phyloP scores from a whole-genome alignment of 1,140 invertebrate species.

The Pseudomyrmex cubaensis region DNA sequence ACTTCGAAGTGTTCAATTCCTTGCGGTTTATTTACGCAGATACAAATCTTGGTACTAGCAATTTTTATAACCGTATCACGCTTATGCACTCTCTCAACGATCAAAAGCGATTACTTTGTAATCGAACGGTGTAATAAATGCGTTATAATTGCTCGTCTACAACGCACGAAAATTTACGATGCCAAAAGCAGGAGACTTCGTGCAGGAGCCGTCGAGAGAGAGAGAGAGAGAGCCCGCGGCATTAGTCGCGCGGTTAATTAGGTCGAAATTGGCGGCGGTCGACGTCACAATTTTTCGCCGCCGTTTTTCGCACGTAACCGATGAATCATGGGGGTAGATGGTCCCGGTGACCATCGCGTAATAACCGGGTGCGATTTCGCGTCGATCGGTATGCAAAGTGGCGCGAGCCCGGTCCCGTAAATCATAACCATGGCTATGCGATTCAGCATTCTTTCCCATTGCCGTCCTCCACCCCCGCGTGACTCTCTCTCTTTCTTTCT shows the following conservation, averaged over 20 bases:
- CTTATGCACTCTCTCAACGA: background rate
- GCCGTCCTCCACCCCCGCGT: conserved; percentile 5
- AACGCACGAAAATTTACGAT: conserved; percentile 30
- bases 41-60: background rate
- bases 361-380: conserved; percentile 69
- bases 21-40: background rate
- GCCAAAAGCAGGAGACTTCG: conserved; percentile 10
- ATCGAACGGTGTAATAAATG: conserved; percentile 38
- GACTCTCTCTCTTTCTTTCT: no score
- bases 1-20: no score
- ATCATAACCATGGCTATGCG: conserved; percentile 68
- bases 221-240: background rate
- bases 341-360: conserved; percentile 62
- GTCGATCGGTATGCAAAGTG: conserved; percentile 76
- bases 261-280: conserved; percentile 60
- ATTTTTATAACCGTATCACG: background rate
- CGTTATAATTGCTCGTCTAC: conserved; percentile 18
- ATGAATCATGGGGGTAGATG: conserved; percentile 60
- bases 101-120: background rate
- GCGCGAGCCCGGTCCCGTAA: conserved; percentile 68
- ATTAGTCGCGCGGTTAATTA: conserved; percentile 67
- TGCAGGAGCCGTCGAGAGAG: background rate
- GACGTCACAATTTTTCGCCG: conserved; percentile 72
- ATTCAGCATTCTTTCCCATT: conserved; percentile 72
- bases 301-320: conserved; percentile 71